These are phyloP conservation scores for Drosophila bocqueti DNA, from an alignment of 1,140 invertebrate species.

Conservation along the genomic window DNA sequence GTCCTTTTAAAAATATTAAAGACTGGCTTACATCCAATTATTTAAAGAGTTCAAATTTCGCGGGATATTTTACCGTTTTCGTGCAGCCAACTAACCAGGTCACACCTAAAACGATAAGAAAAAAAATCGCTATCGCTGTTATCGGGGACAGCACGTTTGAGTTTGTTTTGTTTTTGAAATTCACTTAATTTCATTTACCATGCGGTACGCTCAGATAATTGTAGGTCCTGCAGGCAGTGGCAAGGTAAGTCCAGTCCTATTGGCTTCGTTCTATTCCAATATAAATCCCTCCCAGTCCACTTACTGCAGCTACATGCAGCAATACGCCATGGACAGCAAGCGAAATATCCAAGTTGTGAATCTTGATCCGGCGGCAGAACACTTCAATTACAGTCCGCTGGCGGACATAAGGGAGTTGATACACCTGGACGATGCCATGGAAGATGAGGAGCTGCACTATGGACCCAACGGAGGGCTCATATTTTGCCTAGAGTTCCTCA, in stretches of 20 bases:
- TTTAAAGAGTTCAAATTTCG: neutral
- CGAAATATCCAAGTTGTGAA: slow-evolving; percentile 95
- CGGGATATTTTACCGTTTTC: neutral
- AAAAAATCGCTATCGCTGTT: neutral
- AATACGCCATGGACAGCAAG: slow-evolving; percentile 91
- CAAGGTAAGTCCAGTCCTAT: slow-evolving; percentile 88
- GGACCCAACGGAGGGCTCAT: slow-evolving; percentile 99
- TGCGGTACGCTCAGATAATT: slow-evolving; percentile 97
- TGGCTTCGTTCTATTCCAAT: too few species aligned
- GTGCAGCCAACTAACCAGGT: neutral
- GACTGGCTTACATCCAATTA: neutral
- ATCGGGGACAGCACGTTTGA: slow-evolving; percentile 14
- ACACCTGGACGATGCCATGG: slow-evolving; percentile 98
- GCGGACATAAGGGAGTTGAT: slow-evolving; percentile 97
- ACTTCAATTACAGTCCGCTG: slow-evolving; percentile 95
- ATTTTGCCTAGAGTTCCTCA: slow-evolving; percentile 98
- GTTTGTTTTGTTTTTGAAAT: slow-evolving; percentile 31
- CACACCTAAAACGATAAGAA: neutral
- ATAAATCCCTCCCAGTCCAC: slow-evolving; percentile 90
- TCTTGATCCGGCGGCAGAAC: slow-evolving; percentile 98
- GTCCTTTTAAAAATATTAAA: neutral
- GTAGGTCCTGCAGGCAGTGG: slow-evolving; percentile 98
- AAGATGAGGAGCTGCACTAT: slow-evolving; percentile 97
- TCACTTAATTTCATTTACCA: slow-evolving; percentile 74
- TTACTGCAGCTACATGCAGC: slow-evolving; percentile 95